A percentile compares a stretch with the other conserved stretches of the same genome.
These are phyloP conservation scores for Chaetogeoica ovagalla DNA, from an alignment of 2,888 invertebrate species.

Conservation along the genomic window DNA sequence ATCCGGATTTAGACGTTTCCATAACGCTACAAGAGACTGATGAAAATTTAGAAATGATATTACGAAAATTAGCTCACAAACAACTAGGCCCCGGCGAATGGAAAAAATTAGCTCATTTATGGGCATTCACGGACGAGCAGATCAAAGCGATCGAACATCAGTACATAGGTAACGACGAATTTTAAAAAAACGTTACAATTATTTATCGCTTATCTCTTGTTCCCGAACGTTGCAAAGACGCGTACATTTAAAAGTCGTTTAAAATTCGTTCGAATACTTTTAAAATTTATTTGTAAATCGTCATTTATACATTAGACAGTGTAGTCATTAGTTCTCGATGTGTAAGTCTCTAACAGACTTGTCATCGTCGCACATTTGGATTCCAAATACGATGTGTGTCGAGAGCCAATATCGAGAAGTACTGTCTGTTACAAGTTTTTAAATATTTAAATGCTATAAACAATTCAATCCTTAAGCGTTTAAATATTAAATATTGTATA, in stretches of 20 bases:
- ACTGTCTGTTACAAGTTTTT: too few species aligned
- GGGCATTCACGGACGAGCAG: constrained; percentile 72
- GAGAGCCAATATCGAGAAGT: too few species aligned
- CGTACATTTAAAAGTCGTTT: neutral
- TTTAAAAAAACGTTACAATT: neutral
- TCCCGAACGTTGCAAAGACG: too few species aligned
- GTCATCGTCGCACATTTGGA: too few species aligned
- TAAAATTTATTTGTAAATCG: neutral
- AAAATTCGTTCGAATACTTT: neutral
- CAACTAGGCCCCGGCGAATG: constrained; percentile 68
- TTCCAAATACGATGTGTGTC: too few species aligned
- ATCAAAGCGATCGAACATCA: constrained; percentile 72
- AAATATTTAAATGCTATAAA: too few species aligned
- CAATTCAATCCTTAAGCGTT: too few species aligned
- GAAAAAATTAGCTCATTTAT: constrained; percentile 69
- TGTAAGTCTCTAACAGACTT: too few species aligned
- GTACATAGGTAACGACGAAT: constrained; percentile 65
- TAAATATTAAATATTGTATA: too few species aligned
- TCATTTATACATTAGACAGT: too few species aligned
- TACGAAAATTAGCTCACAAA: constrained; percentile 66
- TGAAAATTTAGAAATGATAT: constrained; percentile 59
- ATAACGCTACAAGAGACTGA: constrained; percentile 54
- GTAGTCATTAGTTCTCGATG: too few species aligned
- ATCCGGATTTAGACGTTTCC: constrained; percentile 54
- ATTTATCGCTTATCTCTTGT: neutral